Conservation (phyloP, 2,888 invertebrate species). For the Agonopterix alstromeriana region DNA sequence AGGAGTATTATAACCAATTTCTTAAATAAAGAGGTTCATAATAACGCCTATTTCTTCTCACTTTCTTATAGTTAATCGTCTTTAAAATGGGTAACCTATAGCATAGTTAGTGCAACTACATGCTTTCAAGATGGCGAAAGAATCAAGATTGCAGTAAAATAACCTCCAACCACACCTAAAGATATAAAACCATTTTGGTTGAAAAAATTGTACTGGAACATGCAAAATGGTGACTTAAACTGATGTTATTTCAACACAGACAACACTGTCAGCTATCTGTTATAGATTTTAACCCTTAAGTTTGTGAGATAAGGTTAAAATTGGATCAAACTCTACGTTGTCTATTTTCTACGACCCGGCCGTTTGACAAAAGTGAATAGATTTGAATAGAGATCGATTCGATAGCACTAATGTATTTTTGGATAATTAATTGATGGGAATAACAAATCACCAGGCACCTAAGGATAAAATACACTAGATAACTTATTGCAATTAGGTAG, state of each 20-base stretch:
- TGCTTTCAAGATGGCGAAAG: constrained; percentile 1
- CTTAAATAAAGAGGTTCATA: no score
- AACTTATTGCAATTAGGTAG: no score
- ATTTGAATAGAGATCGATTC: constrained; percentile 18
- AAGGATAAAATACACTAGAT: neutral
- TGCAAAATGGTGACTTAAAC: constrained; percentile 11
- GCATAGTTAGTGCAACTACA: no score
- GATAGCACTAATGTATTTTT: neutral
- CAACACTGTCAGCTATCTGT: no score
- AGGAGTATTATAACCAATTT: no score
- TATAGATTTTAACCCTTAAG: no score
- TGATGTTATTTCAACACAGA: neutral
- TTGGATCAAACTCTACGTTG: constrained; percentile 1
- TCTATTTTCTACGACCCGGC: neutral
- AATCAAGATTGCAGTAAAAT: neutral
- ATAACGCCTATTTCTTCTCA: no score
- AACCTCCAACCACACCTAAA: neutral
- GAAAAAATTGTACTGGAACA: no score
- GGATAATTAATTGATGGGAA: neutral
- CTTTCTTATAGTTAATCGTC: no score
- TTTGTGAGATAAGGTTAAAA: neutral
- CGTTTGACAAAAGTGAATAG: constrained; percentile 15
- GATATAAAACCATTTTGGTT: no score
- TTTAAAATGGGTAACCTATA: no score
- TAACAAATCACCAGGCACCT: neutral